phyloP scores from a whole-genome alignment of 2,888 invertebrate genomes.

The Labia minor region DNA sequence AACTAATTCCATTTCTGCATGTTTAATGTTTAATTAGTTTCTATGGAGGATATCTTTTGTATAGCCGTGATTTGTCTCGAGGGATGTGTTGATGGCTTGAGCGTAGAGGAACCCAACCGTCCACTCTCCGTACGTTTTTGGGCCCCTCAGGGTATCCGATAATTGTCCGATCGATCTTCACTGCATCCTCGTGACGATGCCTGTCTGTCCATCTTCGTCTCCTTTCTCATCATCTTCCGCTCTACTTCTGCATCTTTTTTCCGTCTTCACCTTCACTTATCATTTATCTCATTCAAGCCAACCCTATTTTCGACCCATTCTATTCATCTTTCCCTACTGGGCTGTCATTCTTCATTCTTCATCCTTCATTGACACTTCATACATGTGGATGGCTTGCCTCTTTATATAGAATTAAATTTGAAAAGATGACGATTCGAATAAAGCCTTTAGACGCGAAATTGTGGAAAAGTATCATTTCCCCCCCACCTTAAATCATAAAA shows the following conservation, averaged over 20 bases:
- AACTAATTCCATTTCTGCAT: background rate
- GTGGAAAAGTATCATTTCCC: too few species aligned
- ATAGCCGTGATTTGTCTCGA: background rate
- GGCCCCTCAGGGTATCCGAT: background rate
- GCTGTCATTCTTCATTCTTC: background rate
- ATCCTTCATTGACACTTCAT: background rate
- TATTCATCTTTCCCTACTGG: background rate
- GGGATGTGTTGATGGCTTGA: background rate
- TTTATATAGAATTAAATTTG: background rate
- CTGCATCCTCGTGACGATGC: background rate
- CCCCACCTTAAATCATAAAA: too few species aligned
- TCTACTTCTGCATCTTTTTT: background rate
- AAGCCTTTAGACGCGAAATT: too few species aligned
- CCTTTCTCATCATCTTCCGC: too few species aligned
- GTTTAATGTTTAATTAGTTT: background rate
- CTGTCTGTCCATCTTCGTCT: too few species aligned
- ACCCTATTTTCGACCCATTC: background rate
- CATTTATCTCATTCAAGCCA: background rate
- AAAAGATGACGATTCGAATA: too few species aligned
- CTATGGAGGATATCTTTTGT: background rate
- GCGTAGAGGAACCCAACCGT: too few species aligned
- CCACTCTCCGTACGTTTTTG: background rate
- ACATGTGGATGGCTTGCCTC: background rate
- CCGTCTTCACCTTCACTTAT: background rate
- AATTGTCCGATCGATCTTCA: background rate